Conservation (phyloP, 2,113 vertebrate species). For the Barbus barbus region DNA sequence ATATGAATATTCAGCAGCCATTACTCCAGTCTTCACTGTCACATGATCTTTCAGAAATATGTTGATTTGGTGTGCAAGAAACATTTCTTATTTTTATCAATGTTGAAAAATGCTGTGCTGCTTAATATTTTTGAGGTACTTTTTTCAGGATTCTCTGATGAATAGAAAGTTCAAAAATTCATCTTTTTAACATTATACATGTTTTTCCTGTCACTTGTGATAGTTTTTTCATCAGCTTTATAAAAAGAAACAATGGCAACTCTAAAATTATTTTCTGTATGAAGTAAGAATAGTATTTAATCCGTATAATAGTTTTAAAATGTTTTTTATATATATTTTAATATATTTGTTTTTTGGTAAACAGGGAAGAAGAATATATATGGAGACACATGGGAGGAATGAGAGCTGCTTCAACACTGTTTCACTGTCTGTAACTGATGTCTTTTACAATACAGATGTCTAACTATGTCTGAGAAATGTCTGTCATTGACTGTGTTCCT, state of each 20-base stretch:
- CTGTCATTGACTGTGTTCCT: neutral
- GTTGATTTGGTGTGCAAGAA: neutral
- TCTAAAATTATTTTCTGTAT: neutral
- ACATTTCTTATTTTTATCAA: neutral
- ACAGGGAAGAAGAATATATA: slow-evolving; percentile 73
- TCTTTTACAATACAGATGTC: neutral
- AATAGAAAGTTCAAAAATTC: too few relatives aligned
- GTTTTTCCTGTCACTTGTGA: too few relatives aligned
- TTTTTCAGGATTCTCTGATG: neutral
- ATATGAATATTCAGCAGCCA: too few relatives aligned
- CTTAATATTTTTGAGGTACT: neutral
- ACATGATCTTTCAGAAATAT: neutral
- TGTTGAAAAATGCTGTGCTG: neutral
- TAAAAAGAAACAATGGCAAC: too few relatives aligned
- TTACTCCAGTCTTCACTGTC: too few relatives aligned
- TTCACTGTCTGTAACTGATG: neutral
- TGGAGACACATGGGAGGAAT: slow-evolving; percentile 74
- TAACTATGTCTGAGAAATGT: neutral
- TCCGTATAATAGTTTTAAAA: neutral
- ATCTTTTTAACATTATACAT: too few relatives aligned
- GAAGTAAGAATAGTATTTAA: neutral
- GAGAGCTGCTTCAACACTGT: slow-evolving; percentile 35
- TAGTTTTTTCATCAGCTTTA: too few relatives aligned
- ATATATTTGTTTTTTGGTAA: neutral
- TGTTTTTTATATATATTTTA: neutral